Conservation (phyloP, 2,113 vertebrate species). For the Gadus macrocephalus region DNA sequence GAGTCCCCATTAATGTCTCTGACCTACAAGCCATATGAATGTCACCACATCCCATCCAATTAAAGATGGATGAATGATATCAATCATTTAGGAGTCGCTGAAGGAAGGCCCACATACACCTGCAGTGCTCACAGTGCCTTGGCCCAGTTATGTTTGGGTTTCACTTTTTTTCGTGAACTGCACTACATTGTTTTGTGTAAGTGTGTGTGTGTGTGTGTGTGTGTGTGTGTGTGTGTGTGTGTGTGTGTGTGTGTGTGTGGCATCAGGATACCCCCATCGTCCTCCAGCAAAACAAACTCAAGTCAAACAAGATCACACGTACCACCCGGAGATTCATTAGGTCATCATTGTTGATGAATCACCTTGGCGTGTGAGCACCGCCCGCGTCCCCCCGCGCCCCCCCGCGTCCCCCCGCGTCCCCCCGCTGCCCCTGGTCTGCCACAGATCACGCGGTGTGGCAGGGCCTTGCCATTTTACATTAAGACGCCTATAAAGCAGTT, state of each 20-base stretch:
- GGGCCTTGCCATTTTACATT: conserved; percentile 67
- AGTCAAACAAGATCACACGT: background rate
- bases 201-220: no score
- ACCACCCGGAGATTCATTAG: conserved; percentile 3
- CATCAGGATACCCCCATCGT: no score
- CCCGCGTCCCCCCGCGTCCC: no score
- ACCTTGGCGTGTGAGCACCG: conserved; percentile 35
- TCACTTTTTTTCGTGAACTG: no score
- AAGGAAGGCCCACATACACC: conserved; percentile 29
- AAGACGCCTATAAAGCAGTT: conserved; percentile 60
- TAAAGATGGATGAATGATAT: conserved; percentile 47
- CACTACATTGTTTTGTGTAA: no score
- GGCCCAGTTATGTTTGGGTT: background rate
- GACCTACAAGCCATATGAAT: conserved; percentile 56
- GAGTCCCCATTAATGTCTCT: conserved; percentile 55
- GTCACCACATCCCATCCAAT: conserved; percentile 52
- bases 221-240: no score
- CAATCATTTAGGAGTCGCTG: conserved; percentile 37
- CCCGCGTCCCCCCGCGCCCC: conserved; percentile 23
- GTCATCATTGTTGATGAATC: no score
- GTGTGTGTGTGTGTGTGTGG: no score
- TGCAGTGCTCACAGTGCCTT: conserved; percentile 12
- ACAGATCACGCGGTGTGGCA: conserved; percentile 49
- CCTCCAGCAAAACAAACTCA: no score
- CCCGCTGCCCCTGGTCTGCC: conserved; percentile 47